phyloP scores from a whole-genome alignment of 1,140 invertebrate genomes.

The Aphelinus atriplicis region DNA sequence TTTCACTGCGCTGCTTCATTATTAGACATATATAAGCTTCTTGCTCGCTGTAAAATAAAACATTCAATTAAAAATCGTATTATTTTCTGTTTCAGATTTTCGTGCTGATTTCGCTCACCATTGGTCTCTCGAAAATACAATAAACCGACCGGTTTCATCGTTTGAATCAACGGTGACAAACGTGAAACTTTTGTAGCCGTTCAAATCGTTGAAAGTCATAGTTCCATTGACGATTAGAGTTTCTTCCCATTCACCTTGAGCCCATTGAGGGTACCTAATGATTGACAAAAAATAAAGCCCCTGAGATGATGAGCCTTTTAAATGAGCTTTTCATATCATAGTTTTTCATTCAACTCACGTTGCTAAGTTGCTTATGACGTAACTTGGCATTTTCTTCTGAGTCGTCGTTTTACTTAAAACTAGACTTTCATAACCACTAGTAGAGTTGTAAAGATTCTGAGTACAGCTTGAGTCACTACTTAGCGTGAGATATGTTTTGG shows the following conservation, averaged over 20 bases:
- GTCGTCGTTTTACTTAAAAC: conserved; percentile 64
- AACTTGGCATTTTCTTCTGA: conserved; percentile 59
- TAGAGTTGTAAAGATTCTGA: conserved; percentile 69
- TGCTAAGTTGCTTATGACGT: conserved; percentile 59
- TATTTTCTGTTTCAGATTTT: neutral
- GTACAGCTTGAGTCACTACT: conserved; percentile 77
- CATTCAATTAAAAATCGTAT: neutral
- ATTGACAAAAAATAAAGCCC: no score
- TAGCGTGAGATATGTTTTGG: conserved; percentile 72
- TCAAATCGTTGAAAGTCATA: conserved; percentile 73
- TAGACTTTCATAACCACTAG: conserved; percentile 71
- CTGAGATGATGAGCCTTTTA: neutral
- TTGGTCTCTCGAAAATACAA: conserved; percentile 61
- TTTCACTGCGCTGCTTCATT: conserved; percentile 72
- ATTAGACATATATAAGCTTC: conserved; percentile 73
- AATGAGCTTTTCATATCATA: neutral
- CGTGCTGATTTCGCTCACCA: conserved; percentile 49
- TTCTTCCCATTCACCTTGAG: conserved; percentile 75
- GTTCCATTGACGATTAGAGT: conserved; percentile 70
- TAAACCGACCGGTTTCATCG: conserved; percentile 58
- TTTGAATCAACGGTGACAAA: conserved; percentile 70
- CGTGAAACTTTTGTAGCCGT: conserved; percentile 74
- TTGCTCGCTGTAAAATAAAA: conserved; percentile 69
- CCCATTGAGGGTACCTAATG: conserved; percentile 73
- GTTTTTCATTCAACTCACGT: conserved; percentile 53